These are phyloP conservation scores for Notamacropus eugenii DNA, from an alignment of 2,797 vertebrate genomes.

Conservation along the genomic window DNA sequence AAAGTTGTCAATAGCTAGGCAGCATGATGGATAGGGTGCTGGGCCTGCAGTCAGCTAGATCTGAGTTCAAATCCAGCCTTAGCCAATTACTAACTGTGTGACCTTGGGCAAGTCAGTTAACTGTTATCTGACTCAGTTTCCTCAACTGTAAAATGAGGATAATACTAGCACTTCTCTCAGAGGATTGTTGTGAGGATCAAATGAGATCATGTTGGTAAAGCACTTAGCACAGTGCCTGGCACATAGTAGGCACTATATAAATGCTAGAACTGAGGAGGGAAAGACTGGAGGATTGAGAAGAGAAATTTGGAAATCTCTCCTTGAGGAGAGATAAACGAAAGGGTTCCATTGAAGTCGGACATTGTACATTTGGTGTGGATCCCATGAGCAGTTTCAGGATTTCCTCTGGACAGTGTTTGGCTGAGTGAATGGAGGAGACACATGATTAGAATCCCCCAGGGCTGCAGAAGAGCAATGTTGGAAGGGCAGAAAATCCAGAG, in stretches of 20 bases:
- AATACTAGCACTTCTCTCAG: background rate
- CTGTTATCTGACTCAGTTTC: background rate
- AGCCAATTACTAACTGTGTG: background rate
- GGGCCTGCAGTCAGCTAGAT: background rate
- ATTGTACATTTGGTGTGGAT: background rate
- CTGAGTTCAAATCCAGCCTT: background rate
- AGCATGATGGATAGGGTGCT: background rate
- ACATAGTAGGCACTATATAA: background rate
- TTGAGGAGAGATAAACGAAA: background rate
- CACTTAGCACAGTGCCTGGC: background rate
- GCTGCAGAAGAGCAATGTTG: background rate
- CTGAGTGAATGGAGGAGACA: background rate
- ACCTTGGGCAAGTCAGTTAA: background rate
- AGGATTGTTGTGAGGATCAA: background rate
- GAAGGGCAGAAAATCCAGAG: background rate
- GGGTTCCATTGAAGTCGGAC: background rate
- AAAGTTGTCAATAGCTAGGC: background rate
- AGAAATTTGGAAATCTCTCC: background rate
- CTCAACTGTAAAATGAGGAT: background rate
- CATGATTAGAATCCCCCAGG: background rate
- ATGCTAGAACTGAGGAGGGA: background rate
- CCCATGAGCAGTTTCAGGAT: background rate
- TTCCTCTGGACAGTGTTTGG: background rate
- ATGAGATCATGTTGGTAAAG: background rate
- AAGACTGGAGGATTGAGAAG: no score